Conservation (phyloP, 2,888 invertebrate genomes). For the Gerosis bhagava region DNA sequence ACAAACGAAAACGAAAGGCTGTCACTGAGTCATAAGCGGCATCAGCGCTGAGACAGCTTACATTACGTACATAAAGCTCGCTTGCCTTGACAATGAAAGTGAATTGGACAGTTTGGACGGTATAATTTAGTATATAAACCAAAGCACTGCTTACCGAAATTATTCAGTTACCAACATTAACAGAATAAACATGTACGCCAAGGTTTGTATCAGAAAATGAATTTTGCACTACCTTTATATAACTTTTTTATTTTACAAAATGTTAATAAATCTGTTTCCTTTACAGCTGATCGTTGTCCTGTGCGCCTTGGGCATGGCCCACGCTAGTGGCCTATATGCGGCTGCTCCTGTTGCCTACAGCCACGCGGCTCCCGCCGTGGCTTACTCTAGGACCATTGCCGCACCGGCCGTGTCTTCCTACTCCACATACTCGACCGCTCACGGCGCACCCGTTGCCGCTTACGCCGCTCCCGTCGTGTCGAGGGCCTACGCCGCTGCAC, state of each 20-base stretch:
- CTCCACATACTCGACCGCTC: constrained; percentile 49
- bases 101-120: constrained; percentile 58
- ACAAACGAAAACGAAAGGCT: constrained; percentile 74
- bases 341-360: constrained; percentile 74
- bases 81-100: constrained; percentile 80
- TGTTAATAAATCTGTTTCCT: constrained; percentile 17
- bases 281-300: constrained; percentile 81
- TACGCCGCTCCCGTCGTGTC: constrained; percentile 47
- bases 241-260: too few relatives aligned
- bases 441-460: constrained; percentile 41
- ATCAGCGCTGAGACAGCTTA: constrained; percentile 41
- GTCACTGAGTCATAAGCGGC: constrained; percentile 64
- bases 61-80: constrained; percentile 45
- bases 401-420: constrained; percentile 57
- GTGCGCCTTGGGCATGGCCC: constrained; percentile 82
- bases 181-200: constrained; percentile 78
- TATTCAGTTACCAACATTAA: constrained; percentile 78
- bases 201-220: constrained; percentile 64
- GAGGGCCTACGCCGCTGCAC: constrained; percentile 48
- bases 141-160: constrained; percentile 64
- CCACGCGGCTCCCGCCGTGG: constrained; percentile 60
- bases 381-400: too few relatives aligned
- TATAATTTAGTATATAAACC: constrained; percentile 72
- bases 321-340: constrained; percentile 77
- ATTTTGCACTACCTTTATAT: too few relatives aligned